Evolutionary conservation across 2,113 vertebrate genomes (phyloP).

Genomic region (Sceloporus undulatus): DNA sequence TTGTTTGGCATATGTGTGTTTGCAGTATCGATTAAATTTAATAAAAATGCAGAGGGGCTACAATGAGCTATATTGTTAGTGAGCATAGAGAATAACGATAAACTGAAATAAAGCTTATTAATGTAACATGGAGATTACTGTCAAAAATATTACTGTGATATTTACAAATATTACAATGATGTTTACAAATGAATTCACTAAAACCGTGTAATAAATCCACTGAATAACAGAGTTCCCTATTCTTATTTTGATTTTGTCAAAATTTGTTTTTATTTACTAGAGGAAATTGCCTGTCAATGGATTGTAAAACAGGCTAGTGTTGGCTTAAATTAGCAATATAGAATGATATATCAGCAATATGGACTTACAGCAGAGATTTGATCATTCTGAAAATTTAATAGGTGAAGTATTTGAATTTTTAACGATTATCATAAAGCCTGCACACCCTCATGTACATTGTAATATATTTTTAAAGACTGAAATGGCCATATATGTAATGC

Average conservation of each 20-base stretch:
- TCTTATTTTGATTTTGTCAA: constrained; percentile 53
- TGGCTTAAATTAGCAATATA: constrained; percentile 59
- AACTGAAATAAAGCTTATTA: constrained; percentile 39
- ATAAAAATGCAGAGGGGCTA: constrained; percentile 43
- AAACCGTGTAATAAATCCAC: constrained; percentile 47
- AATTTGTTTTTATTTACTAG: constrained; percentile 52
- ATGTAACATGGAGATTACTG: constrained; percentile 44
- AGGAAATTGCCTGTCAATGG: constrained; percentile 42
- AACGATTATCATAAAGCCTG: neutral
- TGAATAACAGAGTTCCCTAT: constrained; percentile 38
- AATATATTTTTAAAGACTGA: neutral
- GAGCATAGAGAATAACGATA: constrained; percentile 21
- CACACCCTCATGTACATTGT: neutral
- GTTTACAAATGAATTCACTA: constrained; percentile 52
- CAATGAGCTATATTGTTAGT: constrained; percentile 50
- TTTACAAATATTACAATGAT: constrained; percentile 48
- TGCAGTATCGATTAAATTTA: constrained; percentile 57
- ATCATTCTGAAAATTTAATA: neutral
- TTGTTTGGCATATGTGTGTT: constrained; percentile 49
- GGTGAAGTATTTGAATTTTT: neutral
- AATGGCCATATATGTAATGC: constrained; percentile 11
- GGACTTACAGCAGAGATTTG: neutral
- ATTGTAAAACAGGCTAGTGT: constrained; percentile 59
- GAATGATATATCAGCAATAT: constrained; percentile 28
- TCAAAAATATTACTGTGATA: constrained; percentile 32